A percentile compares a stretch with the other conserved stretches of the same genome.
phyloP scores from a whole-genome alignment of 2,888 invertebrate species.

The Coremacera marginata region DNA sequence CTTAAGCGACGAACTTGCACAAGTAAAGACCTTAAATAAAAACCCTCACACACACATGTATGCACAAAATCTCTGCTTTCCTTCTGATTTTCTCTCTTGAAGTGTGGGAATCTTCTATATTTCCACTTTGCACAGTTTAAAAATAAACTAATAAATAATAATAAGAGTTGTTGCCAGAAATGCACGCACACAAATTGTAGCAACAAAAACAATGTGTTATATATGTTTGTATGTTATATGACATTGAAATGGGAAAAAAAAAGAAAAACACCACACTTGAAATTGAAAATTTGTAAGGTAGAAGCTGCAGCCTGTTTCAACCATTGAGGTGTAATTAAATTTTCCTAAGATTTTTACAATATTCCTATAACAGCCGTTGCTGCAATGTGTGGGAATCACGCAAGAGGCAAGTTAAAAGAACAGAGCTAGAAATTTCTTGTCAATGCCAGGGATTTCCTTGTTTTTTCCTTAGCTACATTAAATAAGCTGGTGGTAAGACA shows the following conservation, averaged over 20 bases:
- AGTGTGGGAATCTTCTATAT: conserved; percentile 27
- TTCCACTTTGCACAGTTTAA: neutral
- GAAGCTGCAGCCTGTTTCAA: no score
- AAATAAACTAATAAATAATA: neutral
- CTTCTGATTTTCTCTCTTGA: conserved; percentile 1
- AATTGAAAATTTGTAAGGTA: neutral
- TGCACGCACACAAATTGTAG: conserved; percentile 2
- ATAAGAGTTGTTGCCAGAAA: neutral
- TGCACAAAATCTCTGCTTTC: conserved; percentile 13
- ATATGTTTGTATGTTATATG: neutral
- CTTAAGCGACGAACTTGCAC: conserved; percentile 40
- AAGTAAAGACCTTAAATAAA: neutral
- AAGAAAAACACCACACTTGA: conserved; percentile 32
- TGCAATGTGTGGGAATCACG: no score
- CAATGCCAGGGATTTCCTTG: no score
- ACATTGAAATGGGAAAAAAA: neutral
- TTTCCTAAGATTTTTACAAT: neutral
- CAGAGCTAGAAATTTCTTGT: no score
- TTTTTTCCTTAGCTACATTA: no score
- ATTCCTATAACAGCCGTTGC: no score
- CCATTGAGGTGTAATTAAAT: conserved; percentile 3
- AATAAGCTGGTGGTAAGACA: no score
- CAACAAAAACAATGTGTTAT: neutral
- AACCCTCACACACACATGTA: conserved; percentile 2
- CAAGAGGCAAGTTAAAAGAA: no score